Evolutionary conservation across 2,113 vertebrate species (phyloP).

Genomic region (Seriola quinqueradiata): DNA sequence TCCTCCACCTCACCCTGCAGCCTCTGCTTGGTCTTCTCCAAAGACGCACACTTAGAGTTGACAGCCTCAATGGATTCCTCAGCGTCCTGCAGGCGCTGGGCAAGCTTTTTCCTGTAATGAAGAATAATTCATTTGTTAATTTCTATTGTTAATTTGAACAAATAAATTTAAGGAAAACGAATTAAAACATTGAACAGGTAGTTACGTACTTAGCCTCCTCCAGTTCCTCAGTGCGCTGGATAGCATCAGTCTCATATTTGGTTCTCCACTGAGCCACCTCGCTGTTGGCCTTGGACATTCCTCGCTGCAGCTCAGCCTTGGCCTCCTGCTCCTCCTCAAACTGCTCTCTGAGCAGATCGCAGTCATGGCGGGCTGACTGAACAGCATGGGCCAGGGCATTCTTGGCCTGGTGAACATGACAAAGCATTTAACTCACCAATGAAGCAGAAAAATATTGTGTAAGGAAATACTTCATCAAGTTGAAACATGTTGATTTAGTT

Average conservation of each 20-base stretch:
- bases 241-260: slow-evolving; percentile 90
- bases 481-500: no score
- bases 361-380: slow-evolving; percentile 87
- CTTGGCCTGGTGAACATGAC: slow-evolving; percentile 85
- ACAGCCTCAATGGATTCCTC: slow-evolving; percentile 82
- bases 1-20: slow-evolving; percentile 83
- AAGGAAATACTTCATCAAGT: neutral
- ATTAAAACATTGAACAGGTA: no score
- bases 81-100: slow-evolving; percentile 82
- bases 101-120: slow-evolving; percentile 79
- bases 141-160: no score
- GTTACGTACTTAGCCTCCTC: slow-evolving; percentile 88
- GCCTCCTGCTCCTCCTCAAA: slow-evolving; percentile 89
- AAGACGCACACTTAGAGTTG: slow-evolving; percentile 82
- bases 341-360: slow-evolving; percentile 89
- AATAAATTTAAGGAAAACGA: neutral
- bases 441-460: neutral
- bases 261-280: slow-evolving; percentile 91
- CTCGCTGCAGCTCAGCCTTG: slow-evolving; percentile 89
- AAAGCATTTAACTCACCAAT: neutral
- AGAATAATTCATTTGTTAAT: neutral
- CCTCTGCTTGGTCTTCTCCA: slow-evolving; percentile 85
- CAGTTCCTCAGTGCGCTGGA: slow-evolving; percentile 89
- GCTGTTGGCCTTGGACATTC: slow-evolving; percentile 90
- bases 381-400: slow-evolving; percentile 89